These are phyloP conservation scores for Galeopsomyia nigrocyanea DNA, from an alignment of 2,888 invertebrate genomes.

Conservation along the genomic window DNA sequence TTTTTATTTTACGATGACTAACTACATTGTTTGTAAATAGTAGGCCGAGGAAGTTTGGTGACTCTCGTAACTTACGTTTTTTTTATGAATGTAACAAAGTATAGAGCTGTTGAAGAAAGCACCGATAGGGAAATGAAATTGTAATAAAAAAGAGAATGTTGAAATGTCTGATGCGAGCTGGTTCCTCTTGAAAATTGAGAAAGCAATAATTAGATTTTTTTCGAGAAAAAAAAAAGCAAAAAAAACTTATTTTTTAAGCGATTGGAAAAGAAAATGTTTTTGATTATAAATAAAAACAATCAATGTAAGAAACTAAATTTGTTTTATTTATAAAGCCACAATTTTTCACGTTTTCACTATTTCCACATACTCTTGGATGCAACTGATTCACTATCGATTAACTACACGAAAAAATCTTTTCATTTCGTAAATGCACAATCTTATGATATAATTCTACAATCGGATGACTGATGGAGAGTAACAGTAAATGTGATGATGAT, in stretches of 20 bases:
- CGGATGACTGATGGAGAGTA: no score
- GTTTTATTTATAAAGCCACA: slow-evolving; percentile 5
- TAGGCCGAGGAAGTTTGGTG: slow-evolving; percentile 14
- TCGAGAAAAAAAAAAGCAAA: not conserved
- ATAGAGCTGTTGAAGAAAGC: slow-evolving; percentile 19
- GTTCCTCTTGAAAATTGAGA: slow-evolving; percentile 11
- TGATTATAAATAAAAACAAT: slow-evolving; percentile 8
- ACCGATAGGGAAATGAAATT: not conserved
- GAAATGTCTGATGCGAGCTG: slow-evolving; percentile 16
- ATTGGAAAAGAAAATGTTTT: slow-evolving; percentile 15
- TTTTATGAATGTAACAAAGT: slow-evolving; percentile 5
- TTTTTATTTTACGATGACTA: not conserved
- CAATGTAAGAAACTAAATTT: slow-evolving; percentile 5
- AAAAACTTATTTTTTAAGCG: slow-evolving; percentile 20
- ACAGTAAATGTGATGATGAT: no score
- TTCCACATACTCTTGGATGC: slow-evolving; percentile 4
- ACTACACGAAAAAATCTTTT: no score
- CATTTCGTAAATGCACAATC: no score
- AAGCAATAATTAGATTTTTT: slow-evolving; percentile 22
- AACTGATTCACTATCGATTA: not conserved
- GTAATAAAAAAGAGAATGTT: slow-evolving; percentile 12
- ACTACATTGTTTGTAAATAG: not conserved
- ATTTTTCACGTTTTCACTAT: not conserved
- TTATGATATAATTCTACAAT: no score
- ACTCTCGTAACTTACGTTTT: slow-evolving; percentile 13